Evolutionary conservation across 2,888 invertebrate genomes (phyloP).

Genomic region (Drosophila seclusa): DNA sequence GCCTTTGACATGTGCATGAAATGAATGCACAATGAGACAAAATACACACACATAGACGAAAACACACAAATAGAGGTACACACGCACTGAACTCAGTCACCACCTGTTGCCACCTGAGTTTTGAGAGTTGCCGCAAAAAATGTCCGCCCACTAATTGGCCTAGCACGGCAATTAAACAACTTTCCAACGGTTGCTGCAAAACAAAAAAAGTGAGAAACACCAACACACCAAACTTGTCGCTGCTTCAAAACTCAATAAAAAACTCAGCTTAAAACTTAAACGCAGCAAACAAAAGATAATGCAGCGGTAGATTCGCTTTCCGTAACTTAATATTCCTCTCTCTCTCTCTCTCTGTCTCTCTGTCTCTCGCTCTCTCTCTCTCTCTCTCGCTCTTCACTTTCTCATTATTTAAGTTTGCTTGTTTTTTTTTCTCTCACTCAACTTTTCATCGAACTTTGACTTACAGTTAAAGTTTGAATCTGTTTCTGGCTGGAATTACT

Average conservation of each 20-base stretch:
- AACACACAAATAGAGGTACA: background rate
- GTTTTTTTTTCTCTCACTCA: conserved; percentile 55
- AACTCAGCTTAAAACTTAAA: conserved; percentile 68
- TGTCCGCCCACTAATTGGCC: conserved; percentile 60
- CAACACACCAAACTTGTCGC: conserved; percentile 49
- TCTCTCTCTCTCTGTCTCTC: too few species aligned
- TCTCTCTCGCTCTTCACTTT: background rate
- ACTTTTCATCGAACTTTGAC: conserved; percentile 76
- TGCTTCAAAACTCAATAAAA: conserved; percentile 60
- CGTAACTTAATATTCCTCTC: background rate
- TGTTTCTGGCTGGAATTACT: conserved; percentile 25
- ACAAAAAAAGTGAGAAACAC: conserved; percentile 28
- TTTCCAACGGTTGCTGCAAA: background rate
- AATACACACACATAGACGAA: conserved; percentile 4
- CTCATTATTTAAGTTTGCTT: conserved; percentile 40
- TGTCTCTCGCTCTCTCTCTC: conserved; percentile 1
- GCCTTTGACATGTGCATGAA: conserved; percentile 59
- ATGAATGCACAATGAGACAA: conserved; percentile 71
- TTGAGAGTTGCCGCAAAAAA: conserved; percentile 24
- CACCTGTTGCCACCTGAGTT: conserved; percentile 62
- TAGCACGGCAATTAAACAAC: conserved; percentile 48
- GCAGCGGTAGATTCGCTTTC: conserved; percentile 21
- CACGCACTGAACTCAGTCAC: conserved; percentile 18
- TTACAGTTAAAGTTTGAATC: conserved; percentile 52
- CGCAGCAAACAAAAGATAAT: conserved; percentile 50